Evolutionary conservation across 2,888 invertebrate species (phyloP).

Genomic region (Craniophora ligustri): DNA sequence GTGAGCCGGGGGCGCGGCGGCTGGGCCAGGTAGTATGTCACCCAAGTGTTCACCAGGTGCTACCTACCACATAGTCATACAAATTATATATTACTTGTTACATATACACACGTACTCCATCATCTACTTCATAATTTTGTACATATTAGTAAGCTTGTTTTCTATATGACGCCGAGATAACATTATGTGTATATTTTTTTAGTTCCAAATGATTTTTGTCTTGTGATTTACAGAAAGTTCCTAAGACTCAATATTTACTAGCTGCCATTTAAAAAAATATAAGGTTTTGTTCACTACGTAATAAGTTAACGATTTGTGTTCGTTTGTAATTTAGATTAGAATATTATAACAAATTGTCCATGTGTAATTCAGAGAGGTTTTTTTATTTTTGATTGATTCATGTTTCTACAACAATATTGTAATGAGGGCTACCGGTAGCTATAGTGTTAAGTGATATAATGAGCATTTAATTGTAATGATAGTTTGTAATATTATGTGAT

Average conservation of each 20-base stretch:
- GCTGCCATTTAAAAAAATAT: constrained; percentile 76
- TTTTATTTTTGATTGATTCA: constrained; percentile 38
- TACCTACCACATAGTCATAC: constrained; percentile 49
- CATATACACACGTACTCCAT: constrained; percentile 39
- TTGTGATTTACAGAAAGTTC: constrained; percentile 83
- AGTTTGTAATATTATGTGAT: constrained; percentile 45
- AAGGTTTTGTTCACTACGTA: constrained; percentile 65
- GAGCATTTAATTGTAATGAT: constrained; percentile 60
- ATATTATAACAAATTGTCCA: constrained; percentile 53
- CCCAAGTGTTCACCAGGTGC: constrained; percentile 69
- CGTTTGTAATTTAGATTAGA: constrained; percentile 59
- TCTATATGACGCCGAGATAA: constrained; percentile 13
- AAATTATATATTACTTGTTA: constrained; percentile 45
- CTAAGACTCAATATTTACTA: constrained; percentile 79
- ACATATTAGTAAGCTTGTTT: constrained; percentile 28
- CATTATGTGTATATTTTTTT: constrained; percentile 26
- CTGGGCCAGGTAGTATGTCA: constrained; percentile 30
- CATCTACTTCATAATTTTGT: constrained; percentile 43
- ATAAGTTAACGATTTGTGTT: constrained; percentile 69
- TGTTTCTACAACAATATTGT: constrained; percentile 32
- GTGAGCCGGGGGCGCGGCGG: too few species aligned
- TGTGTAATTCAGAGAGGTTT: constrained; percentile 32
- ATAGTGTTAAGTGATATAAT: constrained; percentile 59
- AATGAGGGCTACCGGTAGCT: constrained; percentile 55
- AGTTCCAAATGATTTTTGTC: constrained; percentile 54